These are phyloP conservation scores for Triops cancriformis DNA, from an alignment of 1,140 invertebrate species.

Conservation along the genomic window DNA sequence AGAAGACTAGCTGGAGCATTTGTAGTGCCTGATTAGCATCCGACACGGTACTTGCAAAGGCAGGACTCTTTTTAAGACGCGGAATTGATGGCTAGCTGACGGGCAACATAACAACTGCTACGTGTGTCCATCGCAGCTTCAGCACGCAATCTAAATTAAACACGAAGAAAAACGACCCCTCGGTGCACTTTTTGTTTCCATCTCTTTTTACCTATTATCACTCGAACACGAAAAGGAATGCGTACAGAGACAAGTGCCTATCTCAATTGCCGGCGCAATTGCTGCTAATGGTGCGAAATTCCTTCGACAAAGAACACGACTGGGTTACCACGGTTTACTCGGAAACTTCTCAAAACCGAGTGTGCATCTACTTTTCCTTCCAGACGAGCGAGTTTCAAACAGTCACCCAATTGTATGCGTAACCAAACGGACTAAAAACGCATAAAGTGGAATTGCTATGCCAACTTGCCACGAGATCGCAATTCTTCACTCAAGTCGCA, in stretches of 20 bases:
- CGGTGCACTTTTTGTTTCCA: neutral
- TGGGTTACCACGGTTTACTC: too few relatives aligned
- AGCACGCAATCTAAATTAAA: slow-evolving; percentile 14
- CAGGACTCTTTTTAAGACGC: neutral
- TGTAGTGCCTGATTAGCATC: neutral
- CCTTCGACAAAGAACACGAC: neutral
- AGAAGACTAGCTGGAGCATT: neutral
- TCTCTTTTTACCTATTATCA: neutral
- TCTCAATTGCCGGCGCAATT: neutral
- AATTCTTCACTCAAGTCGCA: too few relatives aligned
- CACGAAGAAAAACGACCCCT: neutral
- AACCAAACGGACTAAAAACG: too few relatives aligned
- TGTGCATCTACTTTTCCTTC: too few relatives aligned
- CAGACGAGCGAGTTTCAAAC: too few relatives aligned
- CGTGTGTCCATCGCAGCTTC: neutral
- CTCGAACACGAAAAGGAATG: neutral
- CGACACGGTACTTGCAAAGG: slow-evolving; percentile 6
- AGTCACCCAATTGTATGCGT: too few relatives aligned
- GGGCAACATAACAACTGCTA: neutral
- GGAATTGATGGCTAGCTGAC: slow-evolving; percentile 9
- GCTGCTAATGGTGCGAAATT: neutral
- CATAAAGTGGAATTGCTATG: too few relatives aligned
- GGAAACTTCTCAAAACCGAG: too few relatives aligned
- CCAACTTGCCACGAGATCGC: too few relatives aligned
- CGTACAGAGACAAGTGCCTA: neutral